These are phyloP conservation scores for Epinotia brunnichana DNA, from an alignment of 2,888 invertebrate genomes.

Conservation along the genomic window DNA sequence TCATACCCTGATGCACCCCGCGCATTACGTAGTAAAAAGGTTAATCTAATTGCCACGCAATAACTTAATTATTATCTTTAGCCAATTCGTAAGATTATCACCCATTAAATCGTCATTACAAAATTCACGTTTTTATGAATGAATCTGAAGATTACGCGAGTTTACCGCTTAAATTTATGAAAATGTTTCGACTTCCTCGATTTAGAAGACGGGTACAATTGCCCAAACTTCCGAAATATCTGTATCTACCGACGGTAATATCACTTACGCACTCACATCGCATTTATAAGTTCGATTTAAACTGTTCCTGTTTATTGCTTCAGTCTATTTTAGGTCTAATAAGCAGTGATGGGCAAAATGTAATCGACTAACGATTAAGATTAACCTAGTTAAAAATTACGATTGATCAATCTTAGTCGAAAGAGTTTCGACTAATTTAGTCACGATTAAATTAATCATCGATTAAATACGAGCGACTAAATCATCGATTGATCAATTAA, in stretches of 20 bases:
- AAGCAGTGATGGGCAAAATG: no score
- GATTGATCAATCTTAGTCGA: no score
- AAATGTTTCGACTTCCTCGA: conserved; percentile 47
- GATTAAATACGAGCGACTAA: no score
- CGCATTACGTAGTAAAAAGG: conserved; percentile 74
- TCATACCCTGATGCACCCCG: conserved; percentile 84
- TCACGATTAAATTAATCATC: no score
- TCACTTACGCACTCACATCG: conserved; percentile 63
- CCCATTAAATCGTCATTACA: conserved; percentile 53
- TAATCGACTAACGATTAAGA: no score
- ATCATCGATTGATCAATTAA: no score
- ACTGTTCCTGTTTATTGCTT: conserved; percentile 44
- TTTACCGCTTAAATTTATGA: conserved; percentile 45
- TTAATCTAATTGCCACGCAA: conserved; percentile 80
- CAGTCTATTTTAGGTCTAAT: conserved; percentile 40
- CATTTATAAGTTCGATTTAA: conserved; percentile 62
- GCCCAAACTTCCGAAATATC: conserved; percentile 43
- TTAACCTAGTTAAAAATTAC: no score
- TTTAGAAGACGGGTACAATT: conserved; percentile 18
- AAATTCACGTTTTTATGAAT: conserved; percentile 29
- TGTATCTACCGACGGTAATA: conserved; percentile 55
- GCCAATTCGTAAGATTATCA: conserved; percentile 82
- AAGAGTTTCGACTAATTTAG: no score
- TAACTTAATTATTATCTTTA: conserved; percentile 78
- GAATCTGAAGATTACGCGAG: conserved; percentile 33